phyloP scores from a whole-genome alignment of 2,888 invertebrate species.

The Polydrusus tereticollis region DNA sequence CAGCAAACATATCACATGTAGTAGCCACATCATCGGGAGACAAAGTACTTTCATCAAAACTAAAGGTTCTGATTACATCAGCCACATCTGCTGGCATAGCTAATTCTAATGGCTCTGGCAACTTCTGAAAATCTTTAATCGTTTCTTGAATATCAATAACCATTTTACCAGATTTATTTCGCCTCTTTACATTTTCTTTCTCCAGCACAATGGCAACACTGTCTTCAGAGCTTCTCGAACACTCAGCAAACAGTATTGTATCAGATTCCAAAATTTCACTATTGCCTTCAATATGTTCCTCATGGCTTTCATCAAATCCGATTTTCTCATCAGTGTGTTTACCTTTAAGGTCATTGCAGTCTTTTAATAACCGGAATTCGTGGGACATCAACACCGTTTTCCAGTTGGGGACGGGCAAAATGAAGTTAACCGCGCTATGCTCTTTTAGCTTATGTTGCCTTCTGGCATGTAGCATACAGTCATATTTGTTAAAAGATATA shows the following conservation, averaged over 20 bases:
- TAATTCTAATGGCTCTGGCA: conserved; percentile 43
- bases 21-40: conserved; percentile 1
- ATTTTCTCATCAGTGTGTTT: conserved; percentile 49
- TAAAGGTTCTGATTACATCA: conserved; percentile 21
- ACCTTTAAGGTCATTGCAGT: conserved; percentile 46
- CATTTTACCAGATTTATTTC: conserved; percentile 1
- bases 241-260: conserved; percentile 14
- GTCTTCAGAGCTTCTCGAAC: not conserved
- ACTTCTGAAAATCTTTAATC: conserved; percentile 24
- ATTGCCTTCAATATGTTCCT: not conserved
- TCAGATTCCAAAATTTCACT: conserved; percentile 7
- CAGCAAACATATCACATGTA: not conserved
- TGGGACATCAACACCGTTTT: conserved; percentile 59
- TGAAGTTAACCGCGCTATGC: conserved; percentile 65
- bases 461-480: conserved; percentile 76
- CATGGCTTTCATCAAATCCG: conserved; percentile 14
- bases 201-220: not conserved
- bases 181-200: conserved; percentile 8
- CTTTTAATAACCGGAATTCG: conserved; percentile 54
- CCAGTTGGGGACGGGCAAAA: conserved; percentile 61
- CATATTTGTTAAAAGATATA: conserved; percentile 75
- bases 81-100: conserved; percentile 43
- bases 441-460: conserved; percentile 72
- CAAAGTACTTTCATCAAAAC: conserved; percentile 4
- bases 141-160: conserved; percentile 33